Evolutionary conservation across 1,140 invertebrate genomes (phyloP).

Genomic region (Linepithema humile): DNA sequence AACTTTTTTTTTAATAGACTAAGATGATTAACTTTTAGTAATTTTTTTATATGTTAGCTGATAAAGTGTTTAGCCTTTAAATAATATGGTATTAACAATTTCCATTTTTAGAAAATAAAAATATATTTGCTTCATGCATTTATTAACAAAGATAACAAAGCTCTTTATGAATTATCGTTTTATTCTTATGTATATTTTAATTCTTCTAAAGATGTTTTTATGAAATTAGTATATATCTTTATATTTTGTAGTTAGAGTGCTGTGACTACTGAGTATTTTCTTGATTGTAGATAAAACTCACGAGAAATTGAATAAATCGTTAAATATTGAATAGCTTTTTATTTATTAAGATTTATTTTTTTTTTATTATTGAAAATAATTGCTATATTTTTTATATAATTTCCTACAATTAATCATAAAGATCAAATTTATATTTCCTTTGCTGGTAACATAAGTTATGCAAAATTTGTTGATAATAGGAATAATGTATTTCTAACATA

Average conservation of each 20-base stretch:
- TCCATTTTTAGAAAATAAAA: background rate
- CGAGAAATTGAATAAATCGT: background rate
- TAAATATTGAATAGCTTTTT: background rate
- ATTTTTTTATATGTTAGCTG: background rate
- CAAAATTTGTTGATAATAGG: background rate
- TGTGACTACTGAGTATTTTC: background rate
- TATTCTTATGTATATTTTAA: background rate
- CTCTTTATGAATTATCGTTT: background rate
- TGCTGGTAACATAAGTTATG: background rate
- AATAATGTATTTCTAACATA: background rate
- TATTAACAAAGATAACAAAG: no score
- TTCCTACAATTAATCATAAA: background rate
- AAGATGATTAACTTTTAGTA: background rate
- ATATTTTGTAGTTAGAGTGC: background rate
- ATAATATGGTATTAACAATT: background rate
- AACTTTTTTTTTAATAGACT: background rate
- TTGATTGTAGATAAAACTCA: constrained; percentile 21
- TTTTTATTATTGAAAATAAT: background rate
- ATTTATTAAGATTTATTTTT: background rate
- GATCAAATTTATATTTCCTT: background rate
- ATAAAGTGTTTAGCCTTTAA: background rate
- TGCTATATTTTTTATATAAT: background rate
- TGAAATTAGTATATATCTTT: background rate
- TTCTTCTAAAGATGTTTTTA: background rate
- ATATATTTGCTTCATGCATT: no score